Percentiles rank a stretch among this genome's conserved stretches.
phyloP scores from a whole-genome alignment of 2,797 vertebrate genomes.

The Molossus molossus region DNA sequence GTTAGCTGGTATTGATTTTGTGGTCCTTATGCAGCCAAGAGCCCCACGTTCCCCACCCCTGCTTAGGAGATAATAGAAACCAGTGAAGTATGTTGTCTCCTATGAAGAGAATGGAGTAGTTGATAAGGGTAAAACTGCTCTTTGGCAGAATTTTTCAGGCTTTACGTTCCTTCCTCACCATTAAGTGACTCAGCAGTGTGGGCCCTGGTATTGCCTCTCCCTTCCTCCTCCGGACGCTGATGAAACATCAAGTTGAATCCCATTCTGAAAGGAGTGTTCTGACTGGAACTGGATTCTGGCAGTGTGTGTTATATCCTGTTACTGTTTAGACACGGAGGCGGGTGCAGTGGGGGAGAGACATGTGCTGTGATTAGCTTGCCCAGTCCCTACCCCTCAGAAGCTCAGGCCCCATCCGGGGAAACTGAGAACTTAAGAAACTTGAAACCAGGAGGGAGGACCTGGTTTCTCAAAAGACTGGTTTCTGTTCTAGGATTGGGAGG shows the following conservation, averaged over 20 bases:
- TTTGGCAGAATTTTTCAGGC: constrained; percentile 36
- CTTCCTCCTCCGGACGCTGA: neutral
- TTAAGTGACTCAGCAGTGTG: constrained; percentile 35
- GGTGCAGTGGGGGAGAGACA: constrained; percentile 30
- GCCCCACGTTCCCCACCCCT: too few species aligned
- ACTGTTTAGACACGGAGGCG: constrained; percentile 36
- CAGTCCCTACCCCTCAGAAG: constrained; percentile 36
- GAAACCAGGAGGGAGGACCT: constrained; percentile 63
- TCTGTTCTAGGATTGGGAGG: constrained; percentile 54
- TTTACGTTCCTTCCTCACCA: constrained; percentile 17
- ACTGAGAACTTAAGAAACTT: constrained; percentile 74
- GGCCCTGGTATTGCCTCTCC: neutral
- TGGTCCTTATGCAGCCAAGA: too few species aligned
- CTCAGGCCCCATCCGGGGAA: constrained; percentile 65
- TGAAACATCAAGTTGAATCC: constrained; percentile 40
- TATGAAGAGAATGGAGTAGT: neutral
- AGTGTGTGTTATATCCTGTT: constrained; percentile 56
- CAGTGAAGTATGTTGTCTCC: neutral
- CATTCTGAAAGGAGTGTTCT: constrained; percentile 52
- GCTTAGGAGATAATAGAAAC: neutral
- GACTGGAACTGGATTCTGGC: constrained; percentile 51
- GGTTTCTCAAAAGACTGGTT: constrained; percentile 31
- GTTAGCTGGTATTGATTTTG: too few species aligned
- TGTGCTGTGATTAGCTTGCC: constrained; percentile 53
- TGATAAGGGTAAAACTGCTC: neutral